Evolutionary conservation across 2,888 invertebrate species (phyloP).

Genomic region (Suillia variegata): DNA sequence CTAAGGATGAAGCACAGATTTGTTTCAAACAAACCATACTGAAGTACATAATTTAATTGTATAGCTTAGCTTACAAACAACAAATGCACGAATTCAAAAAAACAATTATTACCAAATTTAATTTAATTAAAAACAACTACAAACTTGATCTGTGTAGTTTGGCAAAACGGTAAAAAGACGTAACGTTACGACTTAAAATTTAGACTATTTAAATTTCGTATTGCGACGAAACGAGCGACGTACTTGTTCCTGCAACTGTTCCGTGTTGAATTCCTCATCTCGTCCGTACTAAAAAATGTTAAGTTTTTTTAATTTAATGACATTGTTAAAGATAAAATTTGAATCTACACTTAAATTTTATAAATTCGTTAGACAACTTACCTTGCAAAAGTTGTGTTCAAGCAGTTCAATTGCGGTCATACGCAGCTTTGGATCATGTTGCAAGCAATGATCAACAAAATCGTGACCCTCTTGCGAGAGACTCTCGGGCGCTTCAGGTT

Average conservation of each 20-base stretch:
- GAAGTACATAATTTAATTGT: background rate
- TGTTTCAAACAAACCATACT: background rate
- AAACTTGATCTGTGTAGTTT: background rate
- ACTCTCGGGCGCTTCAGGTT: conserved; percentile 74
- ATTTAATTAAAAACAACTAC: background rate
- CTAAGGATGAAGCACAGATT: background rate
- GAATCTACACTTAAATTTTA: background rate
- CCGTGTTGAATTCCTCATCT: conserved; percentile 50
- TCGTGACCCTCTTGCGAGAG: conserved; percentile 83
- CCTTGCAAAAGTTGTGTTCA: conserved; percentile 76
- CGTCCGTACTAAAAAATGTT: conserved; percentile 46
- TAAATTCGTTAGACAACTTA: conserved; percentile 42
- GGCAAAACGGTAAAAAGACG: background rate
- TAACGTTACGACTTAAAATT: background rate
- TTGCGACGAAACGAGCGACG: conserved; percentile 54
- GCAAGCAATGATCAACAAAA: conserved; percentile 79
- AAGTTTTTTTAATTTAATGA: background rate
- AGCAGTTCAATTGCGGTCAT: conserved; percentile 74
- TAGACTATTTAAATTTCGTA: conserved; percentile 2
- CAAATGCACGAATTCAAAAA: too few relatives aligned
- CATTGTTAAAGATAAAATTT: background rate
- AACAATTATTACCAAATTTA: too few relatives aligned
- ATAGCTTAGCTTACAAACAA: background rate
- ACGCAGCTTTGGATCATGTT: conserved; percentile 78
- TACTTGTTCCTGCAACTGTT: conserved; percentile 48